A percentile compares a stretch with the other conserved stretches of the same genome.
phyloP scores from a whole-genome alignment of 1,140 invertebrate genomes.

The Nilaparvata lugens region DNA sequence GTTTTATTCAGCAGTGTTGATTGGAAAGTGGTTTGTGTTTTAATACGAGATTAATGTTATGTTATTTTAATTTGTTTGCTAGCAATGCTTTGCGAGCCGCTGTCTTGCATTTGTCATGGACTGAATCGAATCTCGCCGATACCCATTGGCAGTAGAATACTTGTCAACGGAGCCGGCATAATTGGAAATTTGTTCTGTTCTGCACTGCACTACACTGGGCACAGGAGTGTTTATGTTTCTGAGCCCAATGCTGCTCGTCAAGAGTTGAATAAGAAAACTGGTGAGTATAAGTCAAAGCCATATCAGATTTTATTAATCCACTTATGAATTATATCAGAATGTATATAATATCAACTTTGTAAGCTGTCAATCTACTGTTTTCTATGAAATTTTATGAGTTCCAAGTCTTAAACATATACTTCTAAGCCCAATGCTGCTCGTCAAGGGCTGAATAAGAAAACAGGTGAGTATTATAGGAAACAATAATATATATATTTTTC shows the following conservation, averaged over 20 bases:
- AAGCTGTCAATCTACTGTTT: no score
- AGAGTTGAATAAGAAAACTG: conserved; percentile 44
- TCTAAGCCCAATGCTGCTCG: conserved; percentile 49
- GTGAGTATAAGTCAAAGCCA: no score
- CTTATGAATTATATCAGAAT: no score
- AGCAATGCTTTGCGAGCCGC: conserved; percentile 51
- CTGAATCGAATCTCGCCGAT: conserved; percentile 49
- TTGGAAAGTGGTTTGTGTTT: no score
- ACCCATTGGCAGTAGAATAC: conserved; percentile 46
- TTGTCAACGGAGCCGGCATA: conserved; percentile 57
- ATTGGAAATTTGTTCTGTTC: conserved; percentile 57
- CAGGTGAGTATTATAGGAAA: conserved; percentile 18
- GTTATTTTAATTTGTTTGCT: no score
- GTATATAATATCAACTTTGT: no score
- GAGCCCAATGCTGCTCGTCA: conserved; percentile 48
- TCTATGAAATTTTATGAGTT: no score
- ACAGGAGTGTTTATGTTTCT: conserved; percentile 52
- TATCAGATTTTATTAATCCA: no score
- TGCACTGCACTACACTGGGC: conserved; percentile 52
- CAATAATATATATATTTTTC: no score
- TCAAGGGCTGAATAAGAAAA: conserved; percentile 46
- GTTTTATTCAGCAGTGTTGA: no score
- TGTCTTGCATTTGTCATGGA: conserved; percentile 57
- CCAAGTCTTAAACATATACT: no score
- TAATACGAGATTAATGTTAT: no score